A percentile compares a stretch with the other conserved stretches of the same genome.
Conservation (phyloP, 30 jellyfish, hydroid and myxozoan species). For the Hydra vulgaris region DNA sequence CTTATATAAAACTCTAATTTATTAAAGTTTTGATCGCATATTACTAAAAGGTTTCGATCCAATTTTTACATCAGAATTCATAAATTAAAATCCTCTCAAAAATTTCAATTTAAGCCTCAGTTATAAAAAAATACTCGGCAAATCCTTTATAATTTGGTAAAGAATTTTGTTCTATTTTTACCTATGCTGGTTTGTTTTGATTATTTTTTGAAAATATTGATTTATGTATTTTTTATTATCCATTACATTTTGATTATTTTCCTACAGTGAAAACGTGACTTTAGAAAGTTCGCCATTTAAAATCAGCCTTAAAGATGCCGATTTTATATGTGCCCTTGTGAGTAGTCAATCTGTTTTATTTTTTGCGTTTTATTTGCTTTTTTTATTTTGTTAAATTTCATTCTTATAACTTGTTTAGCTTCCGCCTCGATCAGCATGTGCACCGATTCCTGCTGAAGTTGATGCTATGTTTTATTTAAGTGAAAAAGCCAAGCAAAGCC, state of each 20-base stretch:
- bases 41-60: too few relatives aligned
- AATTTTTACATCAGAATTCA: too few relatives aligned
- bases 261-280: conserved; percentile 54
- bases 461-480: conserved; percentile 30
- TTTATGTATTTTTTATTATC: too few relatives aligned
- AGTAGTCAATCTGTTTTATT: background rate
- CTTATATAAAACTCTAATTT: too few relatives aligned
- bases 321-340: conserved; percentile 32
- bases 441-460: conserved; percentile 57
- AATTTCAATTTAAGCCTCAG: too few relatives aligned
- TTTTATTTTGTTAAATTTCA: background rate
- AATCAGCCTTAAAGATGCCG: conserved; percentile 48
- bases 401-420: conserved; percentile 10
- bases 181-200: too few relatives aligned
- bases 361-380: background rate
- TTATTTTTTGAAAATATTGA: background rate
- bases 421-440: conserved; percentile 38
- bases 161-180: too few relatives aligned
- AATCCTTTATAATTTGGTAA: too few relatives aligned
- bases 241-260: too few relatives aligned
- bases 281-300: conserved; percentile 62
- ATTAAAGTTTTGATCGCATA: too few relatives aligned
- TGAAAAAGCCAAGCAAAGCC: conserved; percentile 5
- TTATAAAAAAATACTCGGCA: too few relatives aligned
- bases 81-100: too few relatives aligned